Percentiles rank a stretch among this genome's conserved stretches.
Evolutionary conservation across 2,113 vertebrate species (phyloP).

Genomic region (Cyphomyrus plagiostoma): DNA sequence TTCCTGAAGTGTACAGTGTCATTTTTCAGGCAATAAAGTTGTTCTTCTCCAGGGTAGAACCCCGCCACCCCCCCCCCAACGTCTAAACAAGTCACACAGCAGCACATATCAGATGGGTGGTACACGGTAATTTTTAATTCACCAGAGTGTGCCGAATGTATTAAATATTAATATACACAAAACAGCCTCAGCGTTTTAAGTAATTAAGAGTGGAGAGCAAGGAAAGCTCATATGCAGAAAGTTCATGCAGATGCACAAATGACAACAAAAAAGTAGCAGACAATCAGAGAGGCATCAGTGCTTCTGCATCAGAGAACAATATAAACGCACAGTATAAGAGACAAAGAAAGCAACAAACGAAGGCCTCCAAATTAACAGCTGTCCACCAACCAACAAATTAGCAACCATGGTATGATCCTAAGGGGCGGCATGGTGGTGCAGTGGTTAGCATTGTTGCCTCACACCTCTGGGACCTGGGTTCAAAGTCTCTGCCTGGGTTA

Average conservation of each 20-base stretch:
- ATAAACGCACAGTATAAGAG: neutral
- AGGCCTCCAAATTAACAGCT: neutral
- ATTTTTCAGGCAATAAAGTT: neutral
- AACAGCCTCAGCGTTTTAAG: slow-evolving; percentile 4
- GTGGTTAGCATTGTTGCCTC: too few species aligned
- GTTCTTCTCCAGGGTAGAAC: neutral
- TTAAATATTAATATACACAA: slow-evolving; percentile 6
- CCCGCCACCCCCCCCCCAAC: neutral
- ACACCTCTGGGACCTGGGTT: too few species aligned
- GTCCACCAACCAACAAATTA: neutral
- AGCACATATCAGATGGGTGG: neutral
- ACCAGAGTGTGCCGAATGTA: neutral
- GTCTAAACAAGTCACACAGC: neutral
- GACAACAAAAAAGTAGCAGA: neutral
- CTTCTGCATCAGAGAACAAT: neutral
- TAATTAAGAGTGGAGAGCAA: neutral
- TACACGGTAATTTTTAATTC: neutral
- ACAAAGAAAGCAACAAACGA: neutral
- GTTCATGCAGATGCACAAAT: neutral
- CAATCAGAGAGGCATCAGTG: neutral
- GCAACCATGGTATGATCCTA: neutral
- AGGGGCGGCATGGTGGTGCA: too few species aligned
- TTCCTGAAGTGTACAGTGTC: neutral
- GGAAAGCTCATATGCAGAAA: neutral
- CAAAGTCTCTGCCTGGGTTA: too few species aligned